Base-by-base conservation (phyloP, 1,140 invertebrate species). In the Leptopilina clavipes region DNA sequence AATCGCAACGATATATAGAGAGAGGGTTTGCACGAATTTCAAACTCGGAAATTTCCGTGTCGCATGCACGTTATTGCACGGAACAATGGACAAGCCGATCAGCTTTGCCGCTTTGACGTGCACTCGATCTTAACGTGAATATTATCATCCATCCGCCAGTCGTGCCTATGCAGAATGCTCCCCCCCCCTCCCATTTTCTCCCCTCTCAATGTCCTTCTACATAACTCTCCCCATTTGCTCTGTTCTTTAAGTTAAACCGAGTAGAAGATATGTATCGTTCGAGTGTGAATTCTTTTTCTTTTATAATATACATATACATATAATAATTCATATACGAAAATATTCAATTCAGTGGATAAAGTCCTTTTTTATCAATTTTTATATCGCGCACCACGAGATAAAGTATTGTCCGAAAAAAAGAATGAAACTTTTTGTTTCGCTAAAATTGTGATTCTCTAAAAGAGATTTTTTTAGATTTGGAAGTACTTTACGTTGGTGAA, bases 31-130 rank as follows among this genome's bases (percentile, higher is more conserved):
- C 22, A 65, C 59, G 22, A 65, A 65, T 65, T 65, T 65, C 25
- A 25, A 65, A 65, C 59, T 65, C 25, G 59, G 59, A 65, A 65
- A 65, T 37, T 65, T 65, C 59, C 59, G 59, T 22, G 59, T 65
- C 59, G 59, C 59, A 65, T 65, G 59, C 59, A 65, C 59, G 59
- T 65, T 65, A 65, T 65, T 65, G 59, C 59, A 65, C 22, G 59
- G 59, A 65, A 65, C 59, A 65, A 65, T 65, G 59, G 59, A 65
- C 59, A 65, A 65, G 59, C 59, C 59, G 59, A 65, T 65, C 59
- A 22, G 59, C 22, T 65, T 65, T 65, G 14, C 59, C 59, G 59
- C 59, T 65, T 65, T 65, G 59, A 31, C 59, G 59, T 65, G 59
- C 59, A 65, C 59, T 65, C 59, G 59, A 65, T 65, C 22, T 65